Evolutionary conservation across 2,113 vertebrate species (phyloP).

Genomic region (Redunca redunca): DNA sequence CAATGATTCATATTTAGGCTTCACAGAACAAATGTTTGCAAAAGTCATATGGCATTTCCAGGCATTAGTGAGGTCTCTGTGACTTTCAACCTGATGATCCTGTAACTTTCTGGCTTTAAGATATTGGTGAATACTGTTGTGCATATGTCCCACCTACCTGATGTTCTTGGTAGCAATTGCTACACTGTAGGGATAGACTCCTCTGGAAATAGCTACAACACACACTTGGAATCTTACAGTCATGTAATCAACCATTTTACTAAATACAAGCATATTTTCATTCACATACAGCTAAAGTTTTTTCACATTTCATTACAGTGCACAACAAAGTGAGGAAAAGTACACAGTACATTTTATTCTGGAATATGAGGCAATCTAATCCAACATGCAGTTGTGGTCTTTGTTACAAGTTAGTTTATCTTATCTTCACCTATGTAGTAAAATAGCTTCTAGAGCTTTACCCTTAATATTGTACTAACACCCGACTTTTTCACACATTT

Average conservation of each 20-base stretch:
- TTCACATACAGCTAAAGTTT: slow-evolving; percentile 86
- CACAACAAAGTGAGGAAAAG: slow-evolving; percentile 82
- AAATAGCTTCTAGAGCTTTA: slow-evolving; percentile 78
- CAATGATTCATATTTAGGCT: slow-evolving; percentile 3
- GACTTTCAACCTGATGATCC: slow-evolving; percentile 7
- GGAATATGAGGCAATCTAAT: slow-evolving; percentile 79
- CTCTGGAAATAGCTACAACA: slow-evolving; percentile 60
- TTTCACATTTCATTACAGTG: slow-evolving; percentile 84
- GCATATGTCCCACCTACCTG: neutral
- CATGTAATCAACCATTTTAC: slow-evolving; percentile 83
- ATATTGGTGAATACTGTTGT: neutral
- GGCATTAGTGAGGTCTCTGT: neutral
- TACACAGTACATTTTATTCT: slow-evolving; percentile 79
- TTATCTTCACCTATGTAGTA: slow-evolving; percentile 70
- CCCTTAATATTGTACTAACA: slow-evolving; percentile 70
- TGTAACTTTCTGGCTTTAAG: slow-evolving; percentile 17
- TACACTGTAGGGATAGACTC: neutral
- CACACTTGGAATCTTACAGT: slow-evolving; percentile 82
- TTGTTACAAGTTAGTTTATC: slow-evolving; percentile 72
- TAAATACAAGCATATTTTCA: slow-evolving; percentile 87
- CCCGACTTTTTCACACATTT: slow-evolving; percentile 63
- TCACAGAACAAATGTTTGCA: neutral
- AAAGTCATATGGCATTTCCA: neutral
- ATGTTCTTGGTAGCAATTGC: neutral
- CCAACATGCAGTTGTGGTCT: slow-evolving; percentile 84